Percentiles rank a stretch among this genome's conserved stretches.
Conservation (phyloP, 2,888 invertebrate species). For the Entomobrya multifasciata region DNA sequence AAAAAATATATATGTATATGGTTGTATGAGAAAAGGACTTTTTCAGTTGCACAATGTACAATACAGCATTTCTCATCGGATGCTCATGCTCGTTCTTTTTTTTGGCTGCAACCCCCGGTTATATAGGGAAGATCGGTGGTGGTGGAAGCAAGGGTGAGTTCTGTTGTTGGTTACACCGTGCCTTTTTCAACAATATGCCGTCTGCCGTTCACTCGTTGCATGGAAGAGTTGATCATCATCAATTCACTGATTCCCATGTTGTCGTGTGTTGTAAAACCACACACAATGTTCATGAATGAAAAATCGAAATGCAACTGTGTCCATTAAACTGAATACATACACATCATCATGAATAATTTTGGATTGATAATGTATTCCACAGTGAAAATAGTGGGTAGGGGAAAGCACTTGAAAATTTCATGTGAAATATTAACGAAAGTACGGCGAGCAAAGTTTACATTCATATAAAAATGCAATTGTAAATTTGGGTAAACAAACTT, state of each 20-base stretch:
- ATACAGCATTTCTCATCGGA: neutral
- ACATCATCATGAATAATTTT: constrained; percentile 16
- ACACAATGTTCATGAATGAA: constrained; percentile 59
- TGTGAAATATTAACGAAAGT: neutral
- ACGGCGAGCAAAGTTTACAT: neutral
- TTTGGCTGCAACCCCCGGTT: no score
- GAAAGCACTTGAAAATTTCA: constrained; percentile 66
- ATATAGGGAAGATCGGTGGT: no score
- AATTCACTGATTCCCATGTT: constrained; percentile 52
- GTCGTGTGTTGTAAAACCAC: constrained; percentile 65
- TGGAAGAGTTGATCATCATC: constrained; percentile 63
- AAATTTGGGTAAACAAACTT: constrained; percentile 55
- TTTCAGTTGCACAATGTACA: constrained; percentile 44
- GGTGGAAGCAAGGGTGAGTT: constrained; percentile 24
- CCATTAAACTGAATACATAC: neutral
- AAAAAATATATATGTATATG: no score
- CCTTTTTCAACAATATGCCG: constrained; percentile 65
- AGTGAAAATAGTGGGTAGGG: neutral
- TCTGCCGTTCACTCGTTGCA: constrained; percentile 40
- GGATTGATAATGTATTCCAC: constrained; percentile 32
- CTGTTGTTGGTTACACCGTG: constrained; percentile 8
- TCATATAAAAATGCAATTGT: constrained; percentile 9
- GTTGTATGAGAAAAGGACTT: no score
- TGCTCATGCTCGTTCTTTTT: no score
- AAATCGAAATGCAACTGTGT: neutral